A percentile compares a stretch with the other conserved stretches of the same genome.
Evolutionary conservation across 2,113 vertebrate species (phyloP).

Genomic region (Abramis brama): DNA sequence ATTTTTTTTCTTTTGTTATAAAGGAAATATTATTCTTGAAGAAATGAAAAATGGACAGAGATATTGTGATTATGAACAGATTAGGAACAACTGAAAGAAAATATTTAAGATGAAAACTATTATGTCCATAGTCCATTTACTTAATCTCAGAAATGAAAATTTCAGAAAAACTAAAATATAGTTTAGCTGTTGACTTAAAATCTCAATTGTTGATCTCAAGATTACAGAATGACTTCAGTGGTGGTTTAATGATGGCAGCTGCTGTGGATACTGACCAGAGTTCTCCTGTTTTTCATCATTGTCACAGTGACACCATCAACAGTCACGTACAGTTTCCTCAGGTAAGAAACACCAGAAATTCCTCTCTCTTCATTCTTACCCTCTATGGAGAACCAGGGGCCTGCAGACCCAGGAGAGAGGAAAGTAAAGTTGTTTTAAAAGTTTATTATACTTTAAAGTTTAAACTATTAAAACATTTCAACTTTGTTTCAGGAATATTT

Average conservation of each 20-base stretch:
- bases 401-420: slow-evolving; percentile 55
- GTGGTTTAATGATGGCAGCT: neutral
- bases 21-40: too few relatives aligned
- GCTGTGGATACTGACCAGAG: slow-evolving; percentile 70
- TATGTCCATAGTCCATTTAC: too few relatives aligned
- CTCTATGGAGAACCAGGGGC: slow-evolving; percentile 80
- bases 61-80: too few relatives aligned
- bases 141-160: too few relatives aligned
- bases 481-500: neutral
- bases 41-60: too few relatives aligned
- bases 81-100: neutral
- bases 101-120: neutral
- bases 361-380: slow-evolving; percentile 80
- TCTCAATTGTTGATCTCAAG: neutral
- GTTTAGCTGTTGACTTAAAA: too few relatives aligned
- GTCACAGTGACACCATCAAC: slow-evolving; percentile 74
- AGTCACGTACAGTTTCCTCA: slow-evolving; percentile 75
- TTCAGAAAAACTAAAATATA: too few relatives aligned
- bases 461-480: too few relatives aligned
- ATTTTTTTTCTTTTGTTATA: too few relatives aligned
- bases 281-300: slow-evolving; percentile 73
- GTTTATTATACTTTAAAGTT: too few relatives aligned
- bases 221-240: neutral
- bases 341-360: slow-evolving; percentile 70
- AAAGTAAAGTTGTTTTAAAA: neutral